These are phyloP conservation scores for Syrmaticus mikado DNA, from an alignment of 2,113 vertebrate genomes.

Conservation along the genomic window DNA sequence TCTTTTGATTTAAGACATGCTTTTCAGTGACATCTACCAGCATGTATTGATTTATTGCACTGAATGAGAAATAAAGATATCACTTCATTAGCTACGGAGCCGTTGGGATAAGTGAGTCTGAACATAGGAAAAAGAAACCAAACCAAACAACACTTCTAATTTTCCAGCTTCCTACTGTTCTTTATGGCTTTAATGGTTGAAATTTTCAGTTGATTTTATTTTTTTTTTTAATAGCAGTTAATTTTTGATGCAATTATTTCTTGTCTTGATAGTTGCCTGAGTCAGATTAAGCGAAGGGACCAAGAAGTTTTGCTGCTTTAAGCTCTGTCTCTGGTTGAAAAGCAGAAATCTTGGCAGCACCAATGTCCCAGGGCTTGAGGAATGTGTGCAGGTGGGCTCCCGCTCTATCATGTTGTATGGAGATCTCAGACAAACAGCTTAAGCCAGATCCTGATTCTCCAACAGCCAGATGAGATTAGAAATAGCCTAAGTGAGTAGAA, in stretches of 20 bases:
- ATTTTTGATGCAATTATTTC: not conserved
- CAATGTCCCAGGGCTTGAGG: accelerated
- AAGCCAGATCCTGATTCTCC: not conserved
- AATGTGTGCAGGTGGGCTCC: accelerated
- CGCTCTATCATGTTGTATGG: not conserved
- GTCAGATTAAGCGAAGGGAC: not conserved
- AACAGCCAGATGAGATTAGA: slow-evolving; percentile 7
- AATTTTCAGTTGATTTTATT: not conserved
- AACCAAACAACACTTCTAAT: not conserved
- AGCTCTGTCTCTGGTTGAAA: not conserved
- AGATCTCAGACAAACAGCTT: not conserved
- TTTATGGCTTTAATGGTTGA: not conserved
- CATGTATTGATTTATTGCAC: not conserved
- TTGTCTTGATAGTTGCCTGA: not conserved
- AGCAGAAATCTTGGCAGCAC: accelerated
- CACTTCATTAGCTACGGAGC: not conserved
- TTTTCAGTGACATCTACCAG: not conserved
- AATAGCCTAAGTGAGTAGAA: not conserved
- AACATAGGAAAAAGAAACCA: not conserved
- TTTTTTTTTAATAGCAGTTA: not conserved
- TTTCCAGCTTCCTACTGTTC: not conserved
- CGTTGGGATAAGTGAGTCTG: not conserved
- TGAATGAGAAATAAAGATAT: not conserved
- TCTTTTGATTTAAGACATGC: not conserved
- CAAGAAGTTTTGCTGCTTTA: not conserved